Base-by-base conservation (phyloP, 2,797 vertebrate genomes). In the Sparidentex hasta region DNA sequence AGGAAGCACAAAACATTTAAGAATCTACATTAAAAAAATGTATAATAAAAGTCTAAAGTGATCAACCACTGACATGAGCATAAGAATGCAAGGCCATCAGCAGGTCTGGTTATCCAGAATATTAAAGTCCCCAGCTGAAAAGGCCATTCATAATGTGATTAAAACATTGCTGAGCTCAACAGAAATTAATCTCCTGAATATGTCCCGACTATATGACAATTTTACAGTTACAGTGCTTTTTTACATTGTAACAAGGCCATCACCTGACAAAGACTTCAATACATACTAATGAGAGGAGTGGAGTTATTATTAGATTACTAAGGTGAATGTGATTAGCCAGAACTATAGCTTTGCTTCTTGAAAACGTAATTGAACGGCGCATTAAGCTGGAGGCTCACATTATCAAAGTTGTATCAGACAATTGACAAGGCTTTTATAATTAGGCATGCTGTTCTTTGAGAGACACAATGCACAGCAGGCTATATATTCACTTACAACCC, bases 391-490 rank as follows among this genome's bases (percentile, higher is more conserved):
- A 84, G 88, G 86, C 85, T 92, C 86, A 90, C 76, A 90, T 85
- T 92, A 92, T 95, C 92, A 92, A 93, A 93, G 83, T 90, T 87
- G 81, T 87, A 91, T 90, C 87, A 89, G 83, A 51, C 85, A 89
- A 90, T 90, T 90, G 92, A 94, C 91, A 89, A 90, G 90, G 87
- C 84, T 90, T 90, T 89, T 81, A 86, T 92, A 88, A 92, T 92
- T 88, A 92, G 84, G 80, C 85, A 87, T 90, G 90, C 88, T 88
- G 89, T 88, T 93, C 90, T 92, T 91, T 93, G 87, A 90, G 82
- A 89, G 81, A 88, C 80, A 92, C 91, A 94, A 94, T 93, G 92
- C 94, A 93, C 94, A 95, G 94, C 93, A 91, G 93, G 94, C 83
- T 86, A 87, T 91, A 88, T 92, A 94, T 94, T 93, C 93, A 93